A percentile compares a stretch with the other conserved stretches of the same genome.
Evolutionary conservation across 2,113 vertebrate species (phyloP).

Genomic region (Dermatemys mawii): DNA sequence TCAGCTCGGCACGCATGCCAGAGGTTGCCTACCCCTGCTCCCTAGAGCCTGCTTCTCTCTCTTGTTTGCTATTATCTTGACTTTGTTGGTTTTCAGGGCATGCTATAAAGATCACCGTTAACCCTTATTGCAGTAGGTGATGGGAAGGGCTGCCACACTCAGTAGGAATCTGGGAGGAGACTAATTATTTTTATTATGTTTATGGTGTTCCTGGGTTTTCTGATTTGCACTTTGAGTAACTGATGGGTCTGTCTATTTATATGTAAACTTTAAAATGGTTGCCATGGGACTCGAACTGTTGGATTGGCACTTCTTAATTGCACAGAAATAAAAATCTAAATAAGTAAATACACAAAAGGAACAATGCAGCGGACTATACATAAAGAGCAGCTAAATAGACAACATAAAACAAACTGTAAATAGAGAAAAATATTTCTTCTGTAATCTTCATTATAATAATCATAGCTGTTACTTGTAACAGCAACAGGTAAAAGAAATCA

Average conservation of each 20-base stretch:
- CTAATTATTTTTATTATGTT: background rate
- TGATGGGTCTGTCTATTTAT: fast-evolving
- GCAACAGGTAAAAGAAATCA: background rate
- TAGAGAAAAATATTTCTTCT: too few relatives aligned
- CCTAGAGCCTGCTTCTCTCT: fast-evolving
- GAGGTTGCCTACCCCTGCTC: too few relatives aligned
- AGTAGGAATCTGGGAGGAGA: fast-evolving
- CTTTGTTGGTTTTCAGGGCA: background rate
- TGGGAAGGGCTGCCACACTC: fast-evolving
- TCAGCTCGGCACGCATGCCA: too few relatives aligned
- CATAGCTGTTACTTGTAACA: background rate
- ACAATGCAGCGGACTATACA: fast-evolving
- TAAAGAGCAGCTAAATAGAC: background rate
- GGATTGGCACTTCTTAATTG: background rate
- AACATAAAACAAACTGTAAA: fast-evolving
- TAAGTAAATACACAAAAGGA: fast-evolving
- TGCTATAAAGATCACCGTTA: background rate
- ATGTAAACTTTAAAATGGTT: background rate
- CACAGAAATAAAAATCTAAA: fast-evolving
- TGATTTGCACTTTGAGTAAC: fast-evolving
- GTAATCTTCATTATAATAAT: too few relatives aligned
- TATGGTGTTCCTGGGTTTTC: fast-evolving
- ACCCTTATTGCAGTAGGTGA: fast-evolving
- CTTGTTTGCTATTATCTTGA: background rate
- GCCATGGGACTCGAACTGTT: background rate